phyloP scores from a whole-genome alignment of 1,140 invertebrate genomes.

The Rhizoglyphus robini region DNA sequence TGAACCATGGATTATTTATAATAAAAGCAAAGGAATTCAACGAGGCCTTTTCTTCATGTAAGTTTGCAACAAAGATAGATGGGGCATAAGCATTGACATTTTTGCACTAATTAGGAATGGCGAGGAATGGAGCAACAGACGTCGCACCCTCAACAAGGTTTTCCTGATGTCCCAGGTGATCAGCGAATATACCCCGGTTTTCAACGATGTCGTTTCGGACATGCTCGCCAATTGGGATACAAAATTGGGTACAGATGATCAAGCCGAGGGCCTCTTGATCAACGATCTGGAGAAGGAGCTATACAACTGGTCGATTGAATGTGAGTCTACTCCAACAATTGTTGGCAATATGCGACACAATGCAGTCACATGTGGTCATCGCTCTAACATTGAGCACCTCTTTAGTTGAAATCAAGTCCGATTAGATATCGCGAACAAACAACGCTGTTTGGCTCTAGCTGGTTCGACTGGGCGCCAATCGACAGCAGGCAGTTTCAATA shows the following conservation, averaged over 20 bases:
- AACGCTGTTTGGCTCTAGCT: neutral
- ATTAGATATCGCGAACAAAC: neutral
- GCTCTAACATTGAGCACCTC: too few species aligned
- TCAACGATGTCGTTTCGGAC: conserved; percentile 38
- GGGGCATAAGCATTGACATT: neutral
- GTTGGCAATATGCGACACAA: too few species aligned
- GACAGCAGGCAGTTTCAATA: too few species aligned
- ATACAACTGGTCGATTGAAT: conserved; percentile 58
- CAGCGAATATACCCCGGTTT: conserved; percentile 36
- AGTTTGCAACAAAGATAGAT: too few species aligned
- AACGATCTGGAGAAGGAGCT: conserved; percentile 48
- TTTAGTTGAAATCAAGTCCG: neutral
- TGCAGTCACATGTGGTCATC: too few species aligned
- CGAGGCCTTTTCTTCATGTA: conserved; percentile 76
- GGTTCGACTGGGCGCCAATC: neutral
- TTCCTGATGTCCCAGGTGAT: conserved; percentile 43
- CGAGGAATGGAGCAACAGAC: conserved; percentile 53
- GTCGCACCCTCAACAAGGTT: conserved; percentile 55
- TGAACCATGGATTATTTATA: conserved; percentile 65
- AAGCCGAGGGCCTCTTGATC: conserved; percentile 26
- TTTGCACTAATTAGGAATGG: conserved; percentile 45
- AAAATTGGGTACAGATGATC: neutral
- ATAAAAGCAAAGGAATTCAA: conserved; percentile 49
- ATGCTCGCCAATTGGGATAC: conserved; percentile 37
- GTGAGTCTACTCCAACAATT: conserved; percentile 41